Base-by-base conservation (phyloP, 1,140 invertebrate species). In the Branchinecta lindahli region DNA sequence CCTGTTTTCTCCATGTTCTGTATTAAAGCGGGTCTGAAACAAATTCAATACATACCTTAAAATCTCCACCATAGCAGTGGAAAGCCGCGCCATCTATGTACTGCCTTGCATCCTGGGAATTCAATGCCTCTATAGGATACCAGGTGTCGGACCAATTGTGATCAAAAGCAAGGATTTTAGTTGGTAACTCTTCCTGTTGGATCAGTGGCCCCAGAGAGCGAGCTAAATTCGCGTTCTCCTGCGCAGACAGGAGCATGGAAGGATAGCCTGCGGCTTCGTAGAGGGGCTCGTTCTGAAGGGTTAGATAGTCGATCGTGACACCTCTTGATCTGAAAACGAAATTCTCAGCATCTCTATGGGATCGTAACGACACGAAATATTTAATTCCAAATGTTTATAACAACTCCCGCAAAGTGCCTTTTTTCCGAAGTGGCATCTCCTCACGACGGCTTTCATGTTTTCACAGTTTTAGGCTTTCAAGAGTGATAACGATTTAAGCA, bases 31-130 rank as follows among this genome's bases (percentile, higher is more conserved):
- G 12, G 12, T 15, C 44, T 66, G 66, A 9, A 44, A 66, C 44
- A 44, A 44, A 9, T 7, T 7, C 5, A 5, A 33, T 33, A 33
- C 1, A 1, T 33, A 33, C 33, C 18, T 45, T 3, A 45, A 52
- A 69, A 61, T 69, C 46, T 8, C 69, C 69, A 69, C 69, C 69
- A n/a, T 69, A 69, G n/a, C 69, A 69, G 69, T 69, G 69, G 9
- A 66, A 69, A 45, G 69, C 69, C 7, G 46, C 69, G 45, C 69
- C 69, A 47, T 69, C 69, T 21, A 69, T 65, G 7, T 45, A 33
- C n/a, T 47, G 18, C 46, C 69, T 7, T 7, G 69, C 52, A 8
- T 69, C 69, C 9, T 20, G 18, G 45, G 46, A 45, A 69, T 47
- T 21, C 33, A 69, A 52, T 10, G 46, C 69, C 7, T 69, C 69